Conservation (phyloP, 2,113 vertebrate genomes). For the Pica pica region DNA sequence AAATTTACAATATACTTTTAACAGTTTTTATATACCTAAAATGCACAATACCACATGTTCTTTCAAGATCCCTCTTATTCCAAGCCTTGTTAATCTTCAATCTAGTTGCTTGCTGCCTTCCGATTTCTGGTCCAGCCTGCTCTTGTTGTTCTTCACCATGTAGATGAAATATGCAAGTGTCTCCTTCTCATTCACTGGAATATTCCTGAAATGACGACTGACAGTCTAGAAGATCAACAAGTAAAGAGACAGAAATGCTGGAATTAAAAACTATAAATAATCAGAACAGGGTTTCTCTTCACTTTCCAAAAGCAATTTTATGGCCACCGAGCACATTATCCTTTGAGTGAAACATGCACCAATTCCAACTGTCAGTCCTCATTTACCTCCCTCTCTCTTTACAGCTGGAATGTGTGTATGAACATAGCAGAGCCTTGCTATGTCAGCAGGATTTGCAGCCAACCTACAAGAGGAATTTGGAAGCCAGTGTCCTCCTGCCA, state of each 20-base stretch:
- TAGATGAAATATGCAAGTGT: slow-evolving; percentile 98
- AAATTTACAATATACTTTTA: slow-evolving; percentile 65
- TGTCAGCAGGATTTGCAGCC: slow-evolving; percentile 48
- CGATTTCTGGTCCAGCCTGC: slow-evolving; percentile 92
- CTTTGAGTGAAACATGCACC: slow-evolving; percentile 3
- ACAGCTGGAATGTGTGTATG: slow-evolving; percentile 12
- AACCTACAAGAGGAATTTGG: slow-evolving; percentile 41
- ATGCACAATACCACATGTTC: slow-evolving; percentile 51
- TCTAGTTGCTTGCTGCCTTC: slow-evolving; percentile 89
- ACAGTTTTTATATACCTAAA: slow-evolving; percentile 60
- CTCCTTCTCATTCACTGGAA: slow-evolving; percentile 97
- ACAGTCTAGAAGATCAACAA: slow-evolving; percentile 81
- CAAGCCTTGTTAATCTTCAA: slow-evolving; percentile 54
- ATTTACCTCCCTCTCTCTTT: slow-evolving; percentile 38
- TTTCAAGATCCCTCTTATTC: not conserved
- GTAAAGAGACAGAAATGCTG: not conserved
- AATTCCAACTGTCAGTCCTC: not conserved
- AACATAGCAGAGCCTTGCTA: not conserved
- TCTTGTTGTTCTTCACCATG: slow-evolving; percentile 99
- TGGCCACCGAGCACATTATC: not conserved
- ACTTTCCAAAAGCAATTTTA: not conserved
- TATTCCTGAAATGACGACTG: slow-evolving; percentile 98
- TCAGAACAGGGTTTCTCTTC: not conserved
- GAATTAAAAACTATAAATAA: slow-evolving; percentile 14
- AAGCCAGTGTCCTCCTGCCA: slow-evolving; percentile 51